phyloP scores from a whole-genome alignment of 23 tunicate genomes.

The Aplidium turbinatum region DNA sequence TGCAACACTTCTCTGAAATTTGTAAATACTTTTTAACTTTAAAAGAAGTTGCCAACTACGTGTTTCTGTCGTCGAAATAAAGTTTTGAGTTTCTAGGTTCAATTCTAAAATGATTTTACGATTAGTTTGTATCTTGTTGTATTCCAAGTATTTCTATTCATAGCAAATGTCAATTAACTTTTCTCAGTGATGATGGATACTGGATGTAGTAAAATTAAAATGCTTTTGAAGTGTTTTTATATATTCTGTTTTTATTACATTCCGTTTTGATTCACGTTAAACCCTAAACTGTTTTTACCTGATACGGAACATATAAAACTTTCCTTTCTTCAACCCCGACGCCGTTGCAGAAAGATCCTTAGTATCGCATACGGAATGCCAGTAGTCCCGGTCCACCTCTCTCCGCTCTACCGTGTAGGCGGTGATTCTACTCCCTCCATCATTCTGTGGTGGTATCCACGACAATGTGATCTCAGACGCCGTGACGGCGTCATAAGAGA shows the following conservation, averaged over 20 bases:
- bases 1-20: too few relatives aligned
- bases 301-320: conserved; percentile 84
- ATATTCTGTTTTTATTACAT: neutral
- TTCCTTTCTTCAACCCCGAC: conserved; percentile 86
- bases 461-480: conserved; percentile 68
- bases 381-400: conserved; percentile 82
- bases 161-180: too few relatives aligned
- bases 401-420: conserved; percentile 73
- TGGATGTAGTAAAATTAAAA: too few relatives aligned
- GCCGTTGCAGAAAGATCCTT: conserved; percentile 61
- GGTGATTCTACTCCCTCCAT: conserved; percentile 94
- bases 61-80: too few relatives aligned
- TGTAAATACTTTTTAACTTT: too few relatives aligned
- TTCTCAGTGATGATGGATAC: too few relatives aligned
- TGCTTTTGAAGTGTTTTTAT: too few relatives aligned
- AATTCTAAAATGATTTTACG: too few relatives aligned
- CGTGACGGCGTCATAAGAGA: conserved; percentile 50
- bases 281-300: conserved; percentile 45
- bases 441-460: conserved; percentile 81
- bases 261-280: neutral
- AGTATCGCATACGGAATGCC: conserved; percentile 80
- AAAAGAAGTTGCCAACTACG: too few relatives aligned
- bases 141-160: too few relatives aligned
- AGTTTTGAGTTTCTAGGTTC: too few relatives aligned
- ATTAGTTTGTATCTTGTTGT: too few relatives aligned